Evolutionary conservation across 2,797 vertebrate genomes (phyloP).

Genomic region (Hydrolagus colliei): DNA sequence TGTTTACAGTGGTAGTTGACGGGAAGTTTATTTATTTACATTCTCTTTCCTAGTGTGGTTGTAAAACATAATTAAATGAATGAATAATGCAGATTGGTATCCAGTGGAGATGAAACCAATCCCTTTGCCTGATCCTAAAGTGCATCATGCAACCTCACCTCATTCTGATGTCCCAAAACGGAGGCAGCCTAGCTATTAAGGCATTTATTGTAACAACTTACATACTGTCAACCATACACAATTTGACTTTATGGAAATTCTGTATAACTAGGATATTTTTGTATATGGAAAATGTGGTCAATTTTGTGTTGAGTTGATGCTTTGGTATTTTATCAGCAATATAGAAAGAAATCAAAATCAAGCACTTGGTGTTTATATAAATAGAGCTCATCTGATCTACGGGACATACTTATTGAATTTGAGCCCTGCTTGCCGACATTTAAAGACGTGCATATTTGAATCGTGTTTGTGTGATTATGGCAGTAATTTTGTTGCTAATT

Average conservation of each 20-base stretch:
- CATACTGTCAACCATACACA: neutral
- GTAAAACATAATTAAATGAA: neutral
- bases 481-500: neutral
- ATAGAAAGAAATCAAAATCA: conserved; percentile 3
- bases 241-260: neutral
- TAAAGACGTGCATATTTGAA: neutral
- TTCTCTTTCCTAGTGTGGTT: neutral
- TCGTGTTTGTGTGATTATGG: neutral
- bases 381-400: neutral
- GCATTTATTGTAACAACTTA: neutral
- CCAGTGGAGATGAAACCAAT: neutral
- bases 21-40: conserved; percentile 5
- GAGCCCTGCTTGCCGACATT: neutral
- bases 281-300: neutral
- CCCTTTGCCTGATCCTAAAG: neutral
- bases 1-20: neutral
- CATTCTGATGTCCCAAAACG: neutral
- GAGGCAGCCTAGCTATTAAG: neutral
- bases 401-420: neutral
- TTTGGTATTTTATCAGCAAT: neutral
- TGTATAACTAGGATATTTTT: neutral
- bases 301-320: neutral
- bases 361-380: neutral
- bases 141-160: neutral
- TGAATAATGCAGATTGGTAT: neutral